Evolutionary conservation across 2,797 vertebrate genomes (phyloP), one percentile per base, ranked within the genome.

Genomic region (Myotis myotis): DNA sequence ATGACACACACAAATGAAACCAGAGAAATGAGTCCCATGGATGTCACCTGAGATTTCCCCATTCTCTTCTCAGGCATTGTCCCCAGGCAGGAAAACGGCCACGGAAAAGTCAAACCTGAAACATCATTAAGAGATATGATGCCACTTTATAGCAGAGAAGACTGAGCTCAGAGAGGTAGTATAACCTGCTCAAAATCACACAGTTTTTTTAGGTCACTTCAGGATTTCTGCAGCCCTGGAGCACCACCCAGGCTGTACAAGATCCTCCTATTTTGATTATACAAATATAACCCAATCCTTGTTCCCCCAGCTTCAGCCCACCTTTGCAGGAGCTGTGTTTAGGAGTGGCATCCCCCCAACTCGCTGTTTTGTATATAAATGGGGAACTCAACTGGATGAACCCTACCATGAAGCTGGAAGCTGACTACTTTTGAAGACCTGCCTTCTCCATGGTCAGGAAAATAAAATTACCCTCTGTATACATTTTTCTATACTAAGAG

Each of bases 331-430:
- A 19, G 28, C 92, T 75, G 19, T 79, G 66, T 82, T 82, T 82
- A 86, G 68, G 38, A 11, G 66, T 4, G 20, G 76, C 19, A 0
- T 4, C 72, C 76, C 20, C n/a, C 16, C 2, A 19, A 30, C 60
- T 6, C 12, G 2, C 60, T 15, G 60, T 57, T 88, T 64, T 8
- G 7, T 51, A 44, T 47, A 17, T 49, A 78, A 93, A 80, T 47
- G 94, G 68, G 94, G 94, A 96, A 76, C 49, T 51, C 89, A 96
- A 93, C 80, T 79, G 70, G 68, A 87, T 70, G 79, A 94, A 92
- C 60, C 41, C 71, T 64, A 68, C 74, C 62, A 66, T 8, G 11
- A 68, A 79, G 80, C 10, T 74, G 33, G 38, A 57, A 75, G 41
- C 70, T 44, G 22, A 66, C 62, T 72, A 84, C 33, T 81, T 71